Evolutionary conservation across 2,888 invertebrate genomes (phyloP).

Genomic region (Ornithoptera priamus): DNA sequence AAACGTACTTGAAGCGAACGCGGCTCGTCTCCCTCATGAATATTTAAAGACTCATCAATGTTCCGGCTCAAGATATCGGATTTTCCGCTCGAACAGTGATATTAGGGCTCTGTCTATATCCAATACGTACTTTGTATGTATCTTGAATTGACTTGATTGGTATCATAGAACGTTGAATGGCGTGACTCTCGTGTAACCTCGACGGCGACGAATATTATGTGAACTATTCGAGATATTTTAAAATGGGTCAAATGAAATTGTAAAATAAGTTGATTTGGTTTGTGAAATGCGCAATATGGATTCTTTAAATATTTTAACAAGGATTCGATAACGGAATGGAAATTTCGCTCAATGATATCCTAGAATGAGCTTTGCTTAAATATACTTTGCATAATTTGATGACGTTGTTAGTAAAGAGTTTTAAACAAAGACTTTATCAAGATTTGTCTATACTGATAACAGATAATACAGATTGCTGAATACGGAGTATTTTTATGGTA

Average conservation of each 20-base stretch:
- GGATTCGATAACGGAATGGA: not conserved
- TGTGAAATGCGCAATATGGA: not conserved
- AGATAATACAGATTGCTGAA: not conserved
- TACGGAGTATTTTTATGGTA: not conserved
- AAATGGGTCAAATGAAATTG: not conserved
- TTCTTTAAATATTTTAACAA: not conserved
- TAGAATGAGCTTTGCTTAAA: not conserved
- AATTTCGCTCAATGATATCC: not conserved
- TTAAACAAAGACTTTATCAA: not conserved
- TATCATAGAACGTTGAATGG: conserved; percentile 26
- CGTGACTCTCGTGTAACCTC: not conserved
- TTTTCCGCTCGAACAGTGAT: conserved; percentile 65
- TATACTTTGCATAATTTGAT: conserved; percentile 3
- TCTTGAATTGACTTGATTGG: conserved; percentile 30
- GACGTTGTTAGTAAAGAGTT: not conserved
- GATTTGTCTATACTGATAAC: not conserved
- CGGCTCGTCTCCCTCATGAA: conserved; percentile 59
- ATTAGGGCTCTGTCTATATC: conserved; percentile 45
- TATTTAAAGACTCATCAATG: conserved; percentile 73
- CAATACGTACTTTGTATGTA: conserved; percentile 44
- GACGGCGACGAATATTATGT: conserved; percentile 4
- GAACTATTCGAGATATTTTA: not conserved
- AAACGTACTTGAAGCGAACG: conserved; percentile 43
- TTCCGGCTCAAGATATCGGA: conserved; percentile 70
- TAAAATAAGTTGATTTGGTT: not conserved